Percentiles rank a stretch among this genome's conserved stretches.
Conservation (phyloP, 2,113 vertebrate genomes). For the Anarrhichthys ocellatus region DNA sequence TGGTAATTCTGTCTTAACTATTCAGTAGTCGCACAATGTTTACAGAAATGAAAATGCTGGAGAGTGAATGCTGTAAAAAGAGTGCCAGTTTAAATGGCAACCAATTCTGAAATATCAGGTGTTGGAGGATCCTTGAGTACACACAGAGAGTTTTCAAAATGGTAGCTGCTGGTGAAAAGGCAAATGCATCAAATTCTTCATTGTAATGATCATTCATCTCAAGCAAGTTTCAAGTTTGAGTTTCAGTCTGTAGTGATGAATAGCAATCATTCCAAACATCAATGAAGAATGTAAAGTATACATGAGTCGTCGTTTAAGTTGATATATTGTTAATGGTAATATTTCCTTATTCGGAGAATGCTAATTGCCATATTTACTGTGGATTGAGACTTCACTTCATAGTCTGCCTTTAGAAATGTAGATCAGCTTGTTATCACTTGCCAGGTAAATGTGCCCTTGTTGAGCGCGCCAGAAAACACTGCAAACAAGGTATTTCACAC, state of each 20-base stretch:
- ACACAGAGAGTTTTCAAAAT: not conserved
- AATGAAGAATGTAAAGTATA: not conserved
- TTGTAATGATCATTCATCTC: not conserved
- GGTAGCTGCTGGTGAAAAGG: not conserved
- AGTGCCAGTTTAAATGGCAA: not conserved
- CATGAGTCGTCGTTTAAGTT: not conserved
- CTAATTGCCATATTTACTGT: not conserved
- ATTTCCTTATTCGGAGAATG: not conserved
- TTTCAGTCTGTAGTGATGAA: slow-evolving; percentile 8
- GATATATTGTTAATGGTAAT: not conserved
- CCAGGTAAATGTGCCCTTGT: slow-evolving; percentile 39
- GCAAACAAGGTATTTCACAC: slow-evolving; percentile 21
- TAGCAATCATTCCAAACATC: not conserved
- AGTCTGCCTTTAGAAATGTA: slow-evolving; percentile 10
- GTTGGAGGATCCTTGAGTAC: not conserved
- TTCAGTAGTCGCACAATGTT: not conserved
- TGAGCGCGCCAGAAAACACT: slow-evolving; percentile 11
- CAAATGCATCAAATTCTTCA: not conserved
- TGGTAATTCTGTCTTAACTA: not conserved
- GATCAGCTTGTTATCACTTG: slow-evolving; percentile 16
- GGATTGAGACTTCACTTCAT: not conserved
- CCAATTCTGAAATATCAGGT: not conserved
- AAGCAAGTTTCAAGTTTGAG: not conserved
- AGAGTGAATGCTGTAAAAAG: not conserved
- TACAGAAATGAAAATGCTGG: not conserved